phyloP scores from a whole-genome alignment of 1,140 invertebrate species.

The Stenopsyche tienmushanensis region DNA sequence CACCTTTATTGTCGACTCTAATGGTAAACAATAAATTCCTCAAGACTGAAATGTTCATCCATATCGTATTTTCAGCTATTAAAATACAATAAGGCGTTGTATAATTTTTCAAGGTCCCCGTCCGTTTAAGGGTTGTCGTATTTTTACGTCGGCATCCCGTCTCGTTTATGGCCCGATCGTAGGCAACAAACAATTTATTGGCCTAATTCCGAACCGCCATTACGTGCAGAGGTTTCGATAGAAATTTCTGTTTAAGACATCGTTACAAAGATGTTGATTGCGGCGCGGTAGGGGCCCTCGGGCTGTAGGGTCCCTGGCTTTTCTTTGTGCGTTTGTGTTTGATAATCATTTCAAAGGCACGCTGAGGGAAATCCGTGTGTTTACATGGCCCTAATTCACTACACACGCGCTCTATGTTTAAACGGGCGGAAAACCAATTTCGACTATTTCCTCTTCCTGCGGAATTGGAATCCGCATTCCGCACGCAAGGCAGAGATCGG shows the following conservation, averaged over 20 bases:
- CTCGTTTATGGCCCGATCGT: slow-evolving; percentile 8
- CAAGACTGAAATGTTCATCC: too few relatives aligned
- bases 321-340: slow-evolving; percentile 3
- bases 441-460: slow-evolving; percentile 21
- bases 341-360: not conserved
- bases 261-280: slow-evolving; percentile 34
- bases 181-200: slow-evolving; percentile 20
- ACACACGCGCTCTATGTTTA: slow-evolving; percentile 14
- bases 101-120: too few relatives aligned
- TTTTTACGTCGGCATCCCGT: too few relatives aligned
- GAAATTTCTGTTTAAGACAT: slow-evolving; percentile 32
- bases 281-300: not conserved
- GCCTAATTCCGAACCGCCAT: slow-evolving; percentile 14
- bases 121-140: too few relatives aligned
- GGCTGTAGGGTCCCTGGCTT: not conserved
- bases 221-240: slow-evolving; percentile 16
- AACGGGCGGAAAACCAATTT: slow-evolving; percentile 33
- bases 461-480: slow-evolving; percentile 18
- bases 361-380: slow-evolving; percentile 10
- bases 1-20: too few relatives aligned
- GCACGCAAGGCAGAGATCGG: not conserved
- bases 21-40: too few relatives aligned
- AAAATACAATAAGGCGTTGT: too few relatives aligned
- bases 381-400: slow-evolving; percentile 20
- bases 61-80: too few relatives aligned